Base-by-base conservation (phyloP, 2,797 vertebrate species). In the Hyperoplus lanceolatus region DNA sequence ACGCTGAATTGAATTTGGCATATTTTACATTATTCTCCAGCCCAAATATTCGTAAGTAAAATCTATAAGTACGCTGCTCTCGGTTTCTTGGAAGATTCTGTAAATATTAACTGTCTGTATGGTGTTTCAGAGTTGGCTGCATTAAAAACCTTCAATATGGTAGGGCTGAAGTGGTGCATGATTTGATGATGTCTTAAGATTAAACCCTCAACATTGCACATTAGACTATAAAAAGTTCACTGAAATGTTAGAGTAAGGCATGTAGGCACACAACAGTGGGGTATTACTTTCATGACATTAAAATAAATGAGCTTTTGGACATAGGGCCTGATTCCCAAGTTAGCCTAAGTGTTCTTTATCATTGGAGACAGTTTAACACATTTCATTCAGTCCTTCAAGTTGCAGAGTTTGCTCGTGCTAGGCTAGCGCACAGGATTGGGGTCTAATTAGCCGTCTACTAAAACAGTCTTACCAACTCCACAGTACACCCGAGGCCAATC, bases 81-180 rank as follows among this genome's bases (percentile, higher is more conserved):
- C 3, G 1, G 10, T 75, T 53, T 75, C 61, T 55, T 42, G n/a
- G 64, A 81, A 59, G 62, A 62, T 68, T 60, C 0, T 91, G 89
- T 93, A 90, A 91, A 93, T 91, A 92, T 56, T 60, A 82, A 63
- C 75, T 36, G 63, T 89, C 75, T 81, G 18, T 72, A 51, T 61
- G 70, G 65, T 73, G 83, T 84, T 82, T 73, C 81, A 85, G 75
- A 81, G 70, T 71, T 42, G 50, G 75, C 58, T 70, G 75, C 73
- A 73, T 77, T 58, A 79, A 82, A 75, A 70, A 55, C 78, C 76
- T 70, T 68, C 46, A 41, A 54, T 75, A 74, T 56, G 59, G 62
- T 64, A 39, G 29, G 60, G 66, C 77, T 50, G 76, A 73, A 54
- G 68, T 64, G 6, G 77, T 76, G 82, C 85, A 89, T 91, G 85